A percentile compares a stretch with the other conserved stretches of the same genome.
Evolutionary conservation across 2,797 vertebrate genomes (phyloP).

Genomic region (Epinephelus awoara): DNA sequence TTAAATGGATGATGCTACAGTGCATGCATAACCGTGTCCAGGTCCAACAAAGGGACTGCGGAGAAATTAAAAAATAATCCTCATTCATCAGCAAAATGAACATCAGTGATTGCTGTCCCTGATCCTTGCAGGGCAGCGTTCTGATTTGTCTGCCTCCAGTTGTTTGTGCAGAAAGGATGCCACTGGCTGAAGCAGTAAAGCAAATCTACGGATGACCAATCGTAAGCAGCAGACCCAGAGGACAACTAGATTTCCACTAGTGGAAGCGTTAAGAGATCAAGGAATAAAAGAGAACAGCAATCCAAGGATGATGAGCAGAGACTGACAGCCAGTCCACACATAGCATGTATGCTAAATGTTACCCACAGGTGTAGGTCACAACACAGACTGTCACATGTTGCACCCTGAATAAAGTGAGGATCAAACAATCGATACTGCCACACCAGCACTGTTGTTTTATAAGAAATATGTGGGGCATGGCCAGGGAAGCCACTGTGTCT

Average conservation of each 20-base stretch:
- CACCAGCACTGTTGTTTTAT: not conserved
- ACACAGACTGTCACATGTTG: not conserved
- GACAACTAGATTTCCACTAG: not conserved
- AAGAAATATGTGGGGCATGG: not conserved
- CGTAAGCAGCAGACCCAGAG: not conserved
- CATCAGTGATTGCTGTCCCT: slow-evolving; percentile 6
- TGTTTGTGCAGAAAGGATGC: not conserved
- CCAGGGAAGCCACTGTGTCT: not conserved
- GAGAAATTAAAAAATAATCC: not conserved
- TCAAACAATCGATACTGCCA: not conserved
- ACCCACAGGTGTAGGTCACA: not conserved
- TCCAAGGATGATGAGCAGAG: not conserved
- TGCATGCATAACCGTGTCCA: not conserved
- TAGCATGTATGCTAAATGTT: not conserved
- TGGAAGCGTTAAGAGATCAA: slow-evolving; percentile 5
- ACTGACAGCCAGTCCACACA: not conserved
- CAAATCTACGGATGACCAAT: not conserved
- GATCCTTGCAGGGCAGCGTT: not conserved
- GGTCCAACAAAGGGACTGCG: not conserved
- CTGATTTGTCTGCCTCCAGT: slow-evolving; percentile 17
- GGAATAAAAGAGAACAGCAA: not conserved
- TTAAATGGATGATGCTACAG: not conserved
- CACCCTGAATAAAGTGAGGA: slow-evolving; percentile 1
- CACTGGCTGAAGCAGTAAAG: too few relatives aligned
- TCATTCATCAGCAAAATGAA: too few relatives aligned